Base-by-base conservation (phyloP, 2,888 invertebrate species). In the Spialia ferax region DNA sequence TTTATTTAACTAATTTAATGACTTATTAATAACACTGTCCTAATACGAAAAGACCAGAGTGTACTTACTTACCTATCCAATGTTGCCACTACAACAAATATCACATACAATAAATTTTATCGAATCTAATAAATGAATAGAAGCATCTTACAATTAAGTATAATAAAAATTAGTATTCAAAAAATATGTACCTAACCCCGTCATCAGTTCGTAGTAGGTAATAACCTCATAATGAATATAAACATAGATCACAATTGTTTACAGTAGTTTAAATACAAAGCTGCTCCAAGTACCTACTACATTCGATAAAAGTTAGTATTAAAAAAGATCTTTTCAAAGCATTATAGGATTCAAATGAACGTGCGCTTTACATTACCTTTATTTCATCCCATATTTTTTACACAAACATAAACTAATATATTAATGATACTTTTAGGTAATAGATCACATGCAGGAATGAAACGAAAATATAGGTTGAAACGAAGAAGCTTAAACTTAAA, bases 381-480 rank as follows among this genome's bases (percentile, higher is more conserved):
- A 50, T 50, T 50, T 22, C 22, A 20, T 26, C 35, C 50, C 38
- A 61, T 38, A 55, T 20, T 54, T 42, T 13, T 54, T 54, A 42
- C 38, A 42, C 6, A 42, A 42, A 35, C 29, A 42, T 42, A 66
- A 48, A 20, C 54, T 52, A 52, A 35, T 42, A 18, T n/a, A 59
- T 54, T 56, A 29, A 38, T 38, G 50, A 48, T 23, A 23, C 50
- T 18, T 50, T n/a, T n/a, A n/a, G n/a, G n/a, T n/a, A n/a, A 22
- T 18, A 23, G 50, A 65, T 59, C 57, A 65, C 48, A 65, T 50
- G 65, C 65, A 52, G 65, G 65, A 57, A 65, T 65, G 57, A 59
- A 57, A 65, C 65, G 35, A 65, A 38, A 57, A 29, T 50, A 26
- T 48, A 57, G 23, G 45, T 18, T 57, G 35, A 42, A 64, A 57